Evolutionary conservation across 1,140 invertebrate species (phyloP).

Genomic region (Ctenoplectra terminalis): DNA sequence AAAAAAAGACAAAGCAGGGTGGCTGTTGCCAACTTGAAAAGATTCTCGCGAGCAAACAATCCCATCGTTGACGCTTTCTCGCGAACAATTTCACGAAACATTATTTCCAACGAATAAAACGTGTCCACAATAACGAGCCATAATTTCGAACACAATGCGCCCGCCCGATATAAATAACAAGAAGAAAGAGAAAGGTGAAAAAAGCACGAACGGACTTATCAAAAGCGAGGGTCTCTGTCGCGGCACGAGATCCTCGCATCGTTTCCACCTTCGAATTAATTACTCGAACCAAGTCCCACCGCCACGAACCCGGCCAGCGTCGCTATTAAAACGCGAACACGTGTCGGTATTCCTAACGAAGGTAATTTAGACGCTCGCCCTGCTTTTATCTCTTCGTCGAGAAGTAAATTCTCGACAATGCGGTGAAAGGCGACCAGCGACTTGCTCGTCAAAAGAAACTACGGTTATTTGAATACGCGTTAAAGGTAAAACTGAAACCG

Average conservation of each 20-base stretch:
- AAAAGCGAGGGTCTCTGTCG: background rate
- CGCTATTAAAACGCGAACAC: constrained; percentile 36
- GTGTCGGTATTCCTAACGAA: constrained; percentile 46
- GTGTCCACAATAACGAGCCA: background rate
- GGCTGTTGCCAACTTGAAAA: background rate
- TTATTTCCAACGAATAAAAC: background rate
- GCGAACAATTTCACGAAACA: background rate
- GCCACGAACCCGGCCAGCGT: background rate
- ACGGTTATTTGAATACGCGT: background rate
- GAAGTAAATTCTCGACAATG: constrained; percentile 33
- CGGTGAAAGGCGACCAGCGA: background rate
- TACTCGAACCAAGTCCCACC: constrained; percentile 5
- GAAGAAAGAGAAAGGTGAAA: background rate
- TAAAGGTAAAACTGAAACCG: background rate
- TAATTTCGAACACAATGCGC: background rate
- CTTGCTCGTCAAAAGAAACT: background rate
- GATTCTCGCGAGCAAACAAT: constrained; percentile 4
- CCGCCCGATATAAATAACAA: background rate
- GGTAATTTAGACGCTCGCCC: constrained; percentile 15
- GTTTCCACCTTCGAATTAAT: constrained; percentile 39
- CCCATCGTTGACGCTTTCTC: background rate
- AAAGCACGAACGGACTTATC: background rate
- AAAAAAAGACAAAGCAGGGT: background rate
- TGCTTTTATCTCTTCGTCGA: background rate
- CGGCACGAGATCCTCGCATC: constrained; percentile 14